Evolutionary conservation across 2,888 invertebrate species (phyloP).

Genomic region (Cybosia mesomella): DNA sequence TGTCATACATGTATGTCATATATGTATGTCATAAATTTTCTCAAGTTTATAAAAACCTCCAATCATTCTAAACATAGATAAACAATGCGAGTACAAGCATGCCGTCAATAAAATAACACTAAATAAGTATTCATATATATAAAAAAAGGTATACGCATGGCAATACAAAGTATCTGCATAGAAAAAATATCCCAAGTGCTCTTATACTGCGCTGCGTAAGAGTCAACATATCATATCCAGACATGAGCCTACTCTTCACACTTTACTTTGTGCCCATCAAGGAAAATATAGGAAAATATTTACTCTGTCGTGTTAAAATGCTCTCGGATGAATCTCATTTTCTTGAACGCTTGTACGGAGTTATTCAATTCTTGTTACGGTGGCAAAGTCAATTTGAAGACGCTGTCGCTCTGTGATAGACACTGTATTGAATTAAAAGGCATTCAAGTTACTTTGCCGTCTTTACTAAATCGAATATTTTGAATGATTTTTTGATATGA

Average conservation of each 20-base stretch:
- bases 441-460: conserved; percentile 20
- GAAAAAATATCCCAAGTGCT: neutral
- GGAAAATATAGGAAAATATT: conserved; percentile 77
- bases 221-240: conserved; percentile 7
- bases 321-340: conserved; percentile 58
- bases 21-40: too few species aligned
- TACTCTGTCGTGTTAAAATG: conserved; percentile 69
- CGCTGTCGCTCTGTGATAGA: conserved; percentile 39
- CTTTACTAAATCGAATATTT: conserved; percentile 15
- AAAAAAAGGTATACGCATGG: neutral
- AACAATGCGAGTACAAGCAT: too few species aligned
- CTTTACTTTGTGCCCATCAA: conserved; percentile 54
- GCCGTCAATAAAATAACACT: too few species aligned
- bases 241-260: conserved; percentile 26
- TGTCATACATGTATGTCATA: too few species aligned
- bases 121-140: too few species aligned
- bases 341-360: conserved; percentile 45
- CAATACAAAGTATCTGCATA: neutral
- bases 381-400: conserved; percentile 53
- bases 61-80: too few species aligned
- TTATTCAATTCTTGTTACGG: conserved; percentile 52
- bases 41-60: too few species aligned
- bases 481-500: conserved; percentile 13
- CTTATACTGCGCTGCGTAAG: neutral
- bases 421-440: conserved; percentile 44